These are phyloP conservation scores for Delichon dasypus DNA, from an alignment of 2,797 vertebrate species.

Conservation along the genomic window DNA sequence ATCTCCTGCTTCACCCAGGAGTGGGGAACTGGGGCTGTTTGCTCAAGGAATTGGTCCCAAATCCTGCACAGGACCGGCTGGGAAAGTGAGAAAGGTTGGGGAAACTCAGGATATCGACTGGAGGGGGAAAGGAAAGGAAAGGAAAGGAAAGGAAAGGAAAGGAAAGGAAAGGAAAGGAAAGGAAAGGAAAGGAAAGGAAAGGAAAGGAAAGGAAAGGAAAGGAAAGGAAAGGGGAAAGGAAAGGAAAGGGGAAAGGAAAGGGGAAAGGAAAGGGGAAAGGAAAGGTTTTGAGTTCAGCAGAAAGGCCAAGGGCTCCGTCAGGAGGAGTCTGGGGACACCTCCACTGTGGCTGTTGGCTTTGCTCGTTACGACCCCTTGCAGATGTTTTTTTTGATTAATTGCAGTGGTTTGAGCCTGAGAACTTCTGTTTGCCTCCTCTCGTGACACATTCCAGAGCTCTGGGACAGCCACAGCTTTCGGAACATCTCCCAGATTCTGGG, in stretches of 20 bases:
- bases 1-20: not conserved
- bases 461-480: too few species aligned
- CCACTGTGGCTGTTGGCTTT: not conserved
- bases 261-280: too few species aligned
- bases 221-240: too few species aligned
- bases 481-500: too few species aligned
- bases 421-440: not conserved
- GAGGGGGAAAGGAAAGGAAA: not conserved
- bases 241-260: too few species aligned
- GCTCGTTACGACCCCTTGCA: not conserved
- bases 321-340: not conserved
- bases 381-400: conserved; percentile 23
- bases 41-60: not conserved
- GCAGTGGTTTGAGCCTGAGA: conserved; percentile 44
- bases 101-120: rapidly evolving
- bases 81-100: not conserved
- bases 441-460: too few species aligned
- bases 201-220: too few species aligned
- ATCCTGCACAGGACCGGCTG: not conserved
- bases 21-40: not conserved
- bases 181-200: too few species aligned
- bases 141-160: too few species aligned
- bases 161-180: too few species aligned
- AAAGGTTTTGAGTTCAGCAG: not conserved
- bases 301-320: not conserved